Evolutionary conservation across 2,888 invertebrate species (phyloP), one percentile per base, ranked within the genome.

Genomic region (Lordiphosa fenestrarum): DNA sequence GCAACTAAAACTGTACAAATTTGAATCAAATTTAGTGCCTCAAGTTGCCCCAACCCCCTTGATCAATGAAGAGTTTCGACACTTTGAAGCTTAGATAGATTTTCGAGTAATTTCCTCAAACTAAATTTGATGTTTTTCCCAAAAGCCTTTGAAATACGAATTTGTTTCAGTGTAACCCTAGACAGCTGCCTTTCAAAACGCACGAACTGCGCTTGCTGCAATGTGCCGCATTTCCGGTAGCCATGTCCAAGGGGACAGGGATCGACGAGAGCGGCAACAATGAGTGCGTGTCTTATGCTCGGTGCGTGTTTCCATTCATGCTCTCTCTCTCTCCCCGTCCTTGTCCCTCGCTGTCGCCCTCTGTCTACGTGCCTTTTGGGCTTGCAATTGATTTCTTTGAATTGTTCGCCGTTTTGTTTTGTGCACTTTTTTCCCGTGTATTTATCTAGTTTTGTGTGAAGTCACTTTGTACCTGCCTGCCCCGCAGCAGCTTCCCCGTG

Each of bases 381-480:
- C 67, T 61, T 63, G 85, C 83, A 80, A 80, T 85, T 80, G 85
- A 84, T 80, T 80, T 83, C 83, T 74, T 62, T 84, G 85, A 82
- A 84, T 78, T 78, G 77, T 69, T 71, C 61, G 66, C 67, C 74
- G 62, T 63, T 69, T 82, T 78, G 64, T 75, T 71, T 69, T 75
- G 69, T 83, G 65, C 75, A 60, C 33, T 66, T 25, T 25, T 23
- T 37, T 38, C 21, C 33, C 36, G 19, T 69, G 65, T 63, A 65
- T 70, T 70, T 81, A 73, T 69, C 82, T 68, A 73, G 80, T 65
- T 71, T 80, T 84, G 85, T 80, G 85, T 80, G 65, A 84, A 83
- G 83, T 80, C 85, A 80, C 63, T 80, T 84, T 78, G 75, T 80
- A 80, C 85, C 78, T 80, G 84, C 85, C 78, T 80, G 84, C 62